Evolutionary conservation across 2,797 vertebrate genomes (phyloP).

Genomic region (Myripristis murdjan): DNA sequence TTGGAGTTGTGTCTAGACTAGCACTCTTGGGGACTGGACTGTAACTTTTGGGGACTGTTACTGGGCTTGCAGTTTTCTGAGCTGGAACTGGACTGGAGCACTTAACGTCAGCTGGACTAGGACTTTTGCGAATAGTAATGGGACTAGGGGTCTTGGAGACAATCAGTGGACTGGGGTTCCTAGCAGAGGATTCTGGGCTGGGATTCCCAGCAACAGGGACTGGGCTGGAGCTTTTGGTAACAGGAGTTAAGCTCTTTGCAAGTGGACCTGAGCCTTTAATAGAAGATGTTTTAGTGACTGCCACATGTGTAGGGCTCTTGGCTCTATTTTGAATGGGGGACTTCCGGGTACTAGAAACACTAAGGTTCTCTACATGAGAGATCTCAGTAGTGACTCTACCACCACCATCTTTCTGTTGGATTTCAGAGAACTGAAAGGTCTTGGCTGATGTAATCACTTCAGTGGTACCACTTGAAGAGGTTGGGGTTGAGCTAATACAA

Average conservation of each 20-base stretch:
- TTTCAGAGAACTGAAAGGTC: constrained; percentile 50
- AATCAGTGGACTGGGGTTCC: constrained; percentile 48
- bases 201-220: constrained; percentile 18
- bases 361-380: constrained; percentile 50
- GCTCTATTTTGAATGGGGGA: constrained; percentile 22
- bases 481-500: neutral
- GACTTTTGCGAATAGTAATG: constrained; percentile 40
- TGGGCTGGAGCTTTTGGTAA: constrained; percentile 41
- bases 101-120: constrained; percentile 47
- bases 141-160: constrained; percentile 50
- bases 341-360: constrained; percentile 50
- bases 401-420: constrained; percentile 47
- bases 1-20: constrained; percentile 24
- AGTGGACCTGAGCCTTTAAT: constrained; percentile 26
- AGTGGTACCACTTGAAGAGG: constrained; percentile 36
- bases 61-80: constrained; percentile 49
- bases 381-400: constrained; percentile 53
- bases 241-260: constrained; percentile 29
- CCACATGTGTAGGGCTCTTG: constrained; percentile 22
- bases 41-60: constrained; percentile 10
- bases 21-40: constrained; percentile 31
- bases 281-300: constrained; percentile 12
- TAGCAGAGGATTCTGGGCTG: constrained; percentile 53
- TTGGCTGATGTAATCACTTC: constrained; percentile 45
- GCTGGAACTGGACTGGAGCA: constrained; percentile 11